Conservation (phyloP, 1,140 invertebrate genomes). For the Nylanderia fulva region DNA sequence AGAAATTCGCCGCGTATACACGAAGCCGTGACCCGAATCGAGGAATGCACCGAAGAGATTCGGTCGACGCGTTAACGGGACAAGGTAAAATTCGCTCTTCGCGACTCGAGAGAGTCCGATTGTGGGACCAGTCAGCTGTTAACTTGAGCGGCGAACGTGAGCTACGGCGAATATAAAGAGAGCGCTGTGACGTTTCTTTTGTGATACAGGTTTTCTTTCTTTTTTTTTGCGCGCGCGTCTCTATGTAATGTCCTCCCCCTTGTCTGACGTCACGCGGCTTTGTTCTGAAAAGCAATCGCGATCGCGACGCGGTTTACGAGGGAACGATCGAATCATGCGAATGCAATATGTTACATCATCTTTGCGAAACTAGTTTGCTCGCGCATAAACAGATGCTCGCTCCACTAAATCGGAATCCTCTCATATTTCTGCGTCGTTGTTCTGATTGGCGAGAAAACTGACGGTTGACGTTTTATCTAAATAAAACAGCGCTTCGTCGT, state of each 20-base stretch:
- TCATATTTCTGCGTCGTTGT: neutral
- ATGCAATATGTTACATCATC: slow-evolving; percentile 7
- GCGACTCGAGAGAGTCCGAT: slow-evolving; percentile 4
- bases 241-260: no score
- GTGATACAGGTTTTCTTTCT: slow-evolving; percentile 27
- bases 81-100: slow-evolving; percentile 59
- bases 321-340: slow-evolving; percentile 4
- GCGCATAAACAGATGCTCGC: neutral
- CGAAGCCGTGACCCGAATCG: slow-evolving; percentile 69
- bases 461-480: neutral
- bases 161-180: slow-evolving; percentile 13
- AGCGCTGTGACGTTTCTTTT: slow-evolving; percentile 38
- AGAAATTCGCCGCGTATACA: slow-evolving; percentile 36
- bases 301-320: neutral
- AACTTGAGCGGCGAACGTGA: slow-evolving; percentile 7
- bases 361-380: slow-evolving; percentile 11
- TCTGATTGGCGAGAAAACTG: neutral
- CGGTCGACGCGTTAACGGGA: slow-evolving; percentile 67
- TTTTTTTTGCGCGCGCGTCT: neutral
- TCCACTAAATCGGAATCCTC: neutral
- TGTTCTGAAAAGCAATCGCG: slow-evolving; percentile 35
- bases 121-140: neutral
- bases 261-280: slow-evolving; percentile 30
- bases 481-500: neutral
- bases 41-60: slow-evolving; percentile 72